Base-by-base conservation (phyloP, 2,888 invertebrate species). In the Caenorhabditis uteleia region DNA sequence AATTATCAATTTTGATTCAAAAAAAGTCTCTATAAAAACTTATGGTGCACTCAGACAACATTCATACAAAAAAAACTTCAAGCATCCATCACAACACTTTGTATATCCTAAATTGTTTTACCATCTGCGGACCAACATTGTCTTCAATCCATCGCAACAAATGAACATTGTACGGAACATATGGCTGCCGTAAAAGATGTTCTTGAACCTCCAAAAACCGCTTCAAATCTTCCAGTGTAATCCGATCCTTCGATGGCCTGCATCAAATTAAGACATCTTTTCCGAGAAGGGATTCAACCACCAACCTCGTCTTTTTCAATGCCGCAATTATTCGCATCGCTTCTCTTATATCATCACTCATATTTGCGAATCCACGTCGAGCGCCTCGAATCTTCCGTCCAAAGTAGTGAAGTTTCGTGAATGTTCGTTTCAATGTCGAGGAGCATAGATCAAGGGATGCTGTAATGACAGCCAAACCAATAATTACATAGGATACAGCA, bases 381-480 rank as follows among this genome's bases (percentile, higher is more conserved):
- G 80, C 79, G n/a, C 78, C 80, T 23, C 78, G 68, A 50, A 74
- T 70, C 44, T 74, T 74, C 43, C 74, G 62, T 26, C 83, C 83
- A 49, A 83, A 83, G 65, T 83, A 83, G 68, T 83, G 83, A 42
- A 83, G 68, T 58, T 83, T 83, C 20, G 80, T 81, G 71, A 83
- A 83, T 25, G 82, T 80, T 36, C 80, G 58, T 67, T 83, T 83
- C 39, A 83, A 68, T n/a, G 83, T 83, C 6, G 79, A 78, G 23
- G 77, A 77, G 60, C 83, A 83, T 50, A 83, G 58, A 70, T 83
- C 83, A 18, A 83, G 60, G 12, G 79, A 79, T 48, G 82, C 83
- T 7, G 83, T 83, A 62, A 83, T 80, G 20, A 83, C 83, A 39
- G 83, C 83, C 44, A 83, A 66, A 29, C 83, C 83, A 49, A 83